These are phyloP conservation scores for Drosophila pseudoananassae DNA, from an alignment of 1,140 invertebrate species.

Conservation along the genomic window DNA sequence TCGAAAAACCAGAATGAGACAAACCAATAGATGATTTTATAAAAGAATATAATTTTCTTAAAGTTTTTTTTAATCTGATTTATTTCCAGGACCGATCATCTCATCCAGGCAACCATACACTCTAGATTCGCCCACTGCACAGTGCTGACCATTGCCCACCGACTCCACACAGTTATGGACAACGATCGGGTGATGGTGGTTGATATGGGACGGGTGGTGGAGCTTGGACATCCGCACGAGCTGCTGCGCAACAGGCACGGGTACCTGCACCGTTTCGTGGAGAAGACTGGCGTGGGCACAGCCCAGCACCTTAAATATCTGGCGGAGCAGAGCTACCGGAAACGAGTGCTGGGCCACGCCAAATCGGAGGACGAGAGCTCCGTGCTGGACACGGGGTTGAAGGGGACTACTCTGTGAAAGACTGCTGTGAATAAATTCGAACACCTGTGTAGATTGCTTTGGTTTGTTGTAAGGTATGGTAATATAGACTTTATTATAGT, in stretches of 20 bases:
- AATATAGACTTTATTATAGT: conserved; percentile 82
- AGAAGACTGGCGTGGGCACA: conserved; percentile 70
- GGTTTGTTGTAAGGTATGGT: conserved; percentile 70
- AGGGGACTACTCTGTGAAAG: conserved; percentile 66
- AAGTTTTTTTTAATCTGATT: neutral
- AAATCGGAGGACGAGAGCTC: conserved; percentile 4
- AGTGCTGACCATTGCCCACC: conserved; percentile 93
- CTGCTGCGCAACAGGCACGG: conserved; percentile 87
- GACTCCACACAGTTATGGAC: conserved; percentile 92
- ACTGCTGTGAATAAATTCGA: conserved; percentile 36
- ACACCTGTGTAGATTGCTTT: conserved; percentile 17
- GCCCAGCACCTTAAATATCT: conserved; percentile 62
- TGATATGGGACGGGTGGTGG: conserved; percentile 88
- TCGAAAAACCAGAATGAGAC: too few relatives aligned
- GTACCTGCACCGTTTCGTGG: conserved; percentile 70
- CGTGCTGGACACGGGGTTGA: conserved; percentile 36
- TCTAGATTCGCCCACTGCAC: conserved; percentile 90
- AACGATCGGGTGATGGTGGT: conserved; percentile 90
- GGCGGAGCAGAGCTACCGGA: conserved; percentile 74
- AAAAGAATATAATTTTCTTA: neutral
- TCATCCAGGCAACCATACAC: conserved; percentile 91
- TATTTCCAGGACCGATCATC: conserved; percentile 87
- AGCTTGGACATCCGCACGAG: conserved; percentile 89
- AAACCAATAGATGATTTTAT: neutral
- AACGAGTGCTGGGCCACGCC: conserved; percentile 53